These are phyloP conservation scores for Zoanthus solanderi DNA, from an alignment of 92 coral and sea anemone genomes.

Conservation along the genomic window DNA sequence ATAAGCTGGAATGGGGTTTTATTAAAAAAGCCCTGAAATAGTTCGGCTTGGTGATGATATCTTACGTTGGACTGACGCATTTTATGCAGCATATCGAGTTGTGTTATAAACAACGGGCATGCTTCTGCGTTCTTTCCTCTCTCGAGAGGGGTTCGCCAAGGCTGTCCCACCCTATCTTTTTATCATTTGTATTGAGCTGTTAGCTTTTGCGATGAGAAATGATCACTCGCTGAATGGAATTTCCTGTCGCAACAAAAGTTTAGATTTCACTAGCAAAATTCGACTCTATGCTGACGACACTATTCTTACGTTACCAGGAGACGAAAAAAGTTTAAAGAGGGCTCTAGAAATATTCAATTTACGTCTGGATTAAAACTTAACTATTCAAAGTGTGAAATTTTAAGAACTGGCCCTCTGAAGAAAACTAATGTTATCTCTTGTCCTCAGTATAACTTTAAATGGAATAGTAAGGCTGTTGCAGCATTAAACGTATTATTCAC, in stretches of 20 bases:
- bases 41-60: background rate
- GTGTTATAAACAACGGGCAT: background rate
- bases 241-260: background rate
- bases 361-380: background rate
- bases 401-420: background rate
- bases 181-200: background rate
- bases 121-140: background rate
- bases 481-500: background rate
- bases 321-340: background rate
- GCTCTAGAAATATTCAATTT: background rate
- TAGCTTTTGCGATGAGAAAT: constrained; percentile 8
- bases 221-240: background rate
- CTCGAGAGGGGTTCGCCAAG: background rate
- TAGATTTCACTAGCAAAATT: background rate
- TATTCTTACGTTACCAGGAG: background rate
- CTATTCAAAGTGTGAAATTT: background rate
- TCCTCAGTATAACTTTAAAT: background rate
- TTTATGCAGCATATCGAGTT: background rate
- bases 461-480: constrained; percentile 4
- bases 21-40: constrained; percentile 1
- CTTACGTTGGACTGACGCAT: background rate
- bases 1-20: background rate
- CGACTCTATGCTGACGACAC: constrained; percentile 11
- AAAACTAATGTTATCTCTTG: background rate
- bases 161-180: constrained; percentile 1